A percentile compares a stretch with the other conserved stretches of the same genome.
phyloP scores from a whole-genome alignment of 2,797 vertebrate species.

The Leucoraja ocellata region DNA sequence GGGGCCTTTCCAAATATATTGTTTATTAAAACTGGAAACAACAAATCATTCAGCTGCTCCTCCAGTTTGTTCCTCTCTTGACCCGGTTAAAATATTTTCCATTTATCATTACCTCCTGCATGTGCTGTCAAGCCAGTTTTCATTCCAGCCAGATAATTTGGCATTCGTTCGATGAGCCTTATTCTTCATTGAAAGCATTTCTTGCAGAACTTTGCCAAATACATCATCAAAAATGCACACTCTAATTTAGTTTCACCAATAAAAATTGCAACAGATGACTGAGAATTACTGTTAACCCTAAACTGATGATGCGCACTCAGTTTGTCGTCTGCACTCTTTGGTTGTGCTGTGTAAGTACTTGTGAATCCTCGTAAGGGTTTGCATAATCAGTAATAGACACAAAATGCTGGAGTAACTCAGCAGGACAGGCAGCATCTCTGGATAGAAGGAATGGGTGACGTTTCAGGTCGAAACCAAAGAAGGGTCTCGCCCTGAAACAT shows the following conservation, averaged over 20 bases:
- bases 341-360: background rate
- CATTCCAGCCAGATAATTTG: background rate
- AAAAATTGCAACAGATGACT: background rate
- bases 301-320: background rate
- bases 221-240: background rate
- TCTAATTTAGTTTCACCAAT: background rate
- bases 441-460: too few relatives aligned
- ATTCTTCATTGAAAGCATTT: background rate
- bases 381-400: background rate
- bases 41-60: background rate
- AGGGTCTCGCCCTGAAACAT: too few relatives aligned
- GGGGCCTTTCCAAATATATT: background rate
- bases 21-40: background rate
- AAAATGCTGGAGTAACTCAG: too few relatives aligned
- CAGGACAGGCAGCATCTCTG: too few relatives aligned
- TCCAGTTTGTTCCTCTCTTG: background rate
- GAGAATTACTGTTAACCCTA: background rate
- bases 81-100: background rate
- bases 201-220: slow-evolving; percentile 7
- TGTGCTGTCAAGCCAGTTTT: background rate
- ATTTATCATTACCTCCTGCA: background rate
- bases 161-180: background rate
- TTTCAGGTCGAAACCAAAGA: too few relatives aligned
- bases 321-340: background rate
- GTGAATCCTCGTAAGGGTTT: background rate